A percentile compares a stretch with the other conserved stretches of the same genome.
Conservation (phyloP, 2,797 vertebrate genomes). For the Carduelis carduelis region DNA sequence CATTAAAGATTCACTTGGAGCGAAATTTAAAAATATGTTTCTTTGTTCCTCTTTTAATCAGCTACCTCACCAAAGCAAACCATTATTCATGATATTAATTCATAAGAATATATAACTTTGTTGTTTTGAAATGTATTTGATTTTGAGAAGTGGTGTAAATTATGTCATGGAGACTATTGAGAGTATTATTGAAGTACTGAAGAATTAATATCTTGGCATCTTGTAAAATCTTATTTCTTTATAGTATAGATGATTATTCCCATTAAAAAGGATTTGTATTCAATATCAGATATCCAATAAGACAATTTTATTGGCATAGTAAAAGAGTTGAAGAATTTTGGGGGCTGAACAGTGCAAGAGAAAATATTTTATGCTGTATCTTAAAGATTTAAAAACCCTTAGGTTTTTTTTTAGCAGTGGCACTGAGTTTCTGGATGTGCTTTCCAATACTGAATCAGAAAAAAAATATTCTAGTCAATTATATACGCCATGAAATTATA, state of each 20-base stretch:
- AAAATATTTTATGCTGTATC: background rate
- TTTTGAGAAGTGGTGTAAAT: background rate
- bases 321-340: background rate
- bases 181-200: background rate
- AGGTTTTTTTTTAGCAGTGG: background rate
- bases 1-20: background rate
- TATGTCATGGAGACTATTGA: background rate
- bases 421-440: background rate
- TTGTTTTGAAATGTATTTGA: background rate
- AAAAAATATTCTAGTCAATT: background rate
- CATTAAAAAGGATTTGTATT: background rate
- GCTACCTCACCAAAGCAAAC: background rate
- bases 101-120: background rate
- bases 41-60: background rate
- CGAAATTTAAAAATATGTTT: background rate
- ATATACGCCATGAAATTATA: background rate
- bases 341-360: background rate
- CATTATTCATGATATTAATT: background rate
- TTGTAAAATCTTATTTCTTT: background rate
- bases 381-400: background rate
- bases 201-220: background rate
- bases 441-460: background rate
- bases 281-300: background rate
- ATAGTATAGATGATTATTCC: background rate
- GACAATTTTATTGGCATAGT: background rate